A percentile compares a stretch with the other conserved stretches of the same genome.
Conservation (phyloP, 2,113 vertebrate genomes). For the Puffinus mauretanicus region DNA sequence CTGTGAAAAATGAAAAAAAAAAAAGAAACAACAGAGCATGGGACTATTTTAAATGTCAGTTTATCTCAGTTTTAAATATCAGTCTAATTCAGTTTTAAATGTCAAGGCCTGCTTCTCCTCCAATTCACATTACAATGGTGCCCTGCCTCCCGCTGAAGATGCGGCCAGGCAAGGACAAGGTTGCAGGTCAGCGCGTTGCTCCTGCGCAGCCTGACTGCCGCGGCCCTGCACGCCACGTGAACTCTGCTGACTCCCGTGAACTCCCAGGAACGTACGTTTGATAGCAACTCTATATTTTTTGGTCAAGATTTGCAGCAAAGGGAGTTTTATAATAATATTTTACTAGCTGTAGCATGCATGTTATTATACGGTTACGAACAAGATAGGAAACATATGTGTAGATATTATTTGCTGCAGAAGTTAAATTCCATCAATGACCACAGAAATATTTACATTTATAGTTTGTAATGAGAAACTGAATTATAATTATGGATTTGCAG, state of each 20-base stretch:
- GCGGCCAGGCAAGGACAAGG: accelerated
- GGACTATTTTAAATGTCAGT: not conserved
- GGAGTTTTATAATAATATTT: conserved; percentile 46
- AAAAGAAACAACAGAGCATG: not conserved
- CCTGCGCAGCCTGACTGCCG: accelerated
- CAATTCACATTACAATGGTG: not conserved
- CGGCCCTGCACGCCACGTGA: accelerated
- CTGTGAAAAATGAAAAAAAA: not conserved
- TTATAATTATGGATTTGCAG: conserved; percentile 44
- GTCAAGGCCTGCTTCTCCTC: not conserved
- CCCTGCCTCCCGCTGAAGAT: not conserved
- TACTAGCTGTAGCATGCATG: conserved; percentile 39
- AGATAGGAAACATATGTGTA: conserved; percentile 46
- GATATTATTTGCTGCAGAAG: conserved; percentile 33
- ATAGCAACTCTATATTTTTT: not conserved
- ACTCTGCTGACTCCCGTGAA: not conserved
- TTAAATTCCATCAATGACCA: conserved; percentile 47
- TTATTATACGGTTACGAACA: not conserved
- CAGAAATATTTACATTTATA: conserved; percentile 42
- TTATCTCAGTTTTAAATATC: conserved; percentile 17
- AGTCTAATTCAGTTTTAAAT: not conserved
- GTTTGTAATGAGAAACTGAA: conserved; percentile 42
- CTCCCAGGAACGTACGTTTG: not conserved
- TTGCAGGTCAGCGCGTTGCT: accelerated
- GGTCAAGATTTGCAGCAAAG: conserved; percentile 16